Evolutionary conservation across 2,888 invertebrate species (phyloP), one percentile per base, ranked within the genome.

Genomic region (Carpatolechia fugitivella): DNA sequence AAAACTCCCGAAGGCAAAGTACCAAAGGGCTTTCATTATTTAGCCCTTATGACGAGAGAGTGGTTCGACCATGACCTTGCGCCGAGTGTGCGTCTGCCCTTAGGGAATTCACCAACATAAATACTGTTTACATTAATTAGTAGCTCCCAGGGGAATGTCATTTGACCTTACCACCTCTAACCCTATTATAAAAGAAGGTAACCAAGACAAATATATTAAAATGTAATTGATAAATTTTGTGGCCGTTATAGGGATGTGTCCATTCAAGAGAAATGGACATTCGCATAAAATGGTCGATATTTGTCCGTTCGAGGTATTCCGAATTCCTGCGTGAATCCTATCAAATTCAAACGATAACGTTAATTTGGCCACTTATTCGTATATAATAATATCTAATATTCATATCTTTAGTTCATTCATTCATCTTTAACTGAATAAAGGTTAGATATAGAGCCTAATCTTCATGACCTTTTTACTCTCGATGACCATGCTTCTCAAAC

Each of bases 51-150:
- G 40, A 41, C 40, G 11, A 20, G 35, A 10, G 58, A 44, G 55
- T 52, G 55, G 36, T 7, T 1, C 44, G 30, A 18, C 48, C 47
- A 16, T 40, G 48, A 54, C 47, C 52, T 51, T 52, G 55, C 47
- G 49, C 54, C 35, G n/a, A 52, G 55, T 48, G 53, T 52, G 59
- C 41, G 52, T 52, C 35, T 30, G 48, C 58, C 59, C 58, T 56
- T 31, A 62, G 57, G 59, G 61, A 64, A 66, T 70, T 67, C 62
- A 63, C 56, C 56, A 56, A 61, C 63, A 62, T 70, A 73, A 75
- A 74, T 72, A 70, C 61, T 66, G 57, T 65, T 72, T 64, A 68
- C 63, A 64, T 51, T 56, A 55, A 62, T 57, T 54, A 33, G 51
- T 41, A 16, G 40, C 52, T 55, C 60, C 18, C 60, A 58, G 44